Conservation (phyloP, 1,140 invertebrate species). For the Drosophila punjabiensis region DNA sequence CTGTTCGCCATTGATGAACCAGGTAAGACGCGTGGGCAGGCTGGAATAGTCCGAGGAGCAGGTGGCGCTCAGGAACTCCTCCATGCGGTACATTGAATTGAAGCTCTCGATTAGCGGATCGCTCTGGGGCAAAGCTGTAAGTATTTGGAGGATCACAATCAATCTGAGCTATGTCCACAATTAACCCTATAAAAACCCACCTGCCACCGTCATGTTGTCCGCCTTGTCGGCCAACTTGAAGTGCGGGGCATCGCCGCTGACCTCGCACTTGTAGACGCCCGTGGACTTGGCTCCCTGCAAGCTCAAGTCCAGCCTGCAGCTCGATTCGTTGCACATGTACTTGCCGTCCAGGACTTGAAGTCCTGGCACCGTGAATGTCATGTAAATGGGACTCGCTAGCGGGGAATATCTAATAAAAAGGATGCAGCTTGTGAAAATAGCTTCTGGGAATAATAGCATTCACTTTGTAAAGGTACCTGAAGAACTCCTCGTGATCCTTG, state of each 20-base stretch:
- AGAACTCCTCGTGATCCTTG: conserved; percentile 91
- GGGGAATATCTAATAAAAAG: conserved; percentile 72
- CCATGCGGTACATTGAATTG: conserved; percentile 86
- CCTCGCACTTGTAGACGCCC: conserved; percentile 88
- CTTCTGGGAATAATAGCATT: not conserved
- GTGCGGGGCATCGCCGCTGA: conserved; percentile 89
- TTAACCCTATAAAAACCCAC: conserved; percentile 71
- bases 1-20: conserved; percentile 88
- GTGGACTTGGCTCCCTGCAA: conserved; percentile 86
- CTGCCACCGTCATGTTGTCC: conserved; percentile 88
- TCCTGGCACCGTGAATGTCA: conserved; percentile 86
- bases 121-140: conserved; percentile 86
- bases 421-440: not conserved
- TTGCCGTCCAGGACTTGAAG: conserved; percentile 91
- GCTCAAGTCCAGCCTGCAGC: conserved; percentile 86
- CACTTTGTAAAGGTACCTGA: conserved; percentile 83
- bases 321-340: conserved; percentile 87
- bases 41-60: conserved; percentile 88
- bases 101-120: conserved; percentile 87
- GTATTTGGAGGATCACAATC: conserved; percentile 1
- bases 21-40: conserved; percentile 87
- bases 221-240: conserved; percentile 87
- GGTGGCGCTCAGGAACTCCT: conserved; percentile 87
- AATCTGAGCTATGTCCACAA: too few species aligned
- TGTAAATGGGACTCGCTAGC: conserved; percentile 77